Conservation (phyloP, 2,113 vertebrate species). For the Rhinolophus ferrumequinum region DNA sequence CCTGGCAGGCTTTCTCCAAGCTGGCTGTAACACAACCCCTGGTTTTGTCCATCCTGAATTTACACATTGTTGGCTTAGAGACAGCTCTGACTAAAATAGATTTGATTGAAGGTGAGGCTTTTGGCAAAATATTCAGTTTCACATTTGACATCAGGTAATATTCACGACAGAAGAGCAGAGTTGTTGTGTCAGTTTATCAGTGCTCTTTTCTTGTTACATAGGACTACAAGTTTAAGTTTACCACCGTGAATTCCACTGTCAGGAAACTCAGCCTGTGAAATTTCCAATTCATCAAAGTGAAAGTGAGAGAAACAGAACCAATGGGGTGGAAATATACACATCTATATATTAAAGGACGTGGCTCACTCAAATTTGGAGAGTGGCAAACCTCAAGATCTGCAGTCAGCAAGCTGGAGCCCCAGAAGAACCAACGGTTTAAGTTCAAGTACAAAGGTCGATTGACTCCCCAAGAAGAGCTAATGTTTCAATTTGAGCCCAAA, state of each 20-base stretch:
- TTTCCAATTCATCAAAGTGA: neutral
- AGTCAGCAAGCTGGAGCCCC: neutral
- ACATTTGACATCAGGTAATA: neutral
- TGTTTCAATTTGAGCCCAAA: neutral
- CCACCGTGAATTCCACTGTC: accelerated
- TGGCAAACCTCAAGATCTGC: too few species aligned
- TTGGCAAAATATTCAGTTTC: constrained; percentile 60
- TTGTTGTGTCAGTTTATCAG: neutral
- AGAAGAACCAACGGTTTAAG: accelerated
- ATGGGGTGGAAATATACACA: accelerated
- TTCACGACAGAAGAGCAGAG: constrained; percentile 16
- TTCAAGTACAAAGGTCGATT: neutral
- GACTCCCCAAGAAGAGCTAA: neutral
- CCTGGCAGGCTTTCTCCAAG: constrained; percentile 13
- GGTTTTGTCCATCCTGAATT: constrained; percentile 51
- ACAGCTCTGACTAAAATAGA: constrained; percentile 71
- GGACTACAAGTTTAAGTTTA: neutral
- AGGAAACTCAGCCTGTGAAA: neutral
- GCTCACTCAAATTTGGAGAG: neutral
- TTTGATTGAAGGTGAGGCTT: constrained; percentile 70
- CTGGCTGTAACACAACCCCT: constrained; percentile 37
- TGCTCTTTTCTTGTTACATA: neutral
- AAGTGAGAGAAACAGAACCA: neutral
- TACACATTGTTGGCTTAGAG: constrained; percentile 54
- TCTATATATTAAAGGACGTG: accelerated